phyloP scores from a whole-genome alignment of 2,797 vertebrate genomes.

The Semaprochilodus insignis region DNA sequence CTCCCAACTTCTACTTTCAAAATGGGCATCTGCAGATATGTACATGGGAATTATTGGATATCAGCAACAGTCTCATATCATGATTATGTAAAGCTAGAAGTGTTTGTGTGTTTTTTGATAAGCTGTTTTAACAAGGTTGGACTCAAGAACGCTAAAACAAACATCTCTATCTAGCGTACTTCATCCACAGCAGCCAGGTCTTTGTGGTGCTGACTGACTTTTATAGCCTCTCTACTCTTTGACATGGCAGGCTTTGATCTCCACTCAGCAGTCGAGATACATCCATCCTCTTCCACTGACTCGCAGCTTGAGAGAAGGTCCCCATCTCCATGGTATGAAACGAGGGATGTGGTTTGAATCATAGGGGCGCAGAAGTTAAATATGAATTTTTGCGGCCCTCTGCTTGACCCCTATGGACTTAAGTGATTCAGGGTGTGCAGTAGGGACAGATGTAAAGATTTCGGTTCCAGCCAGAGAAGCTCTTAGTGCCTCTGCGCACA shows the following conservation, averaged over 20 bases:
- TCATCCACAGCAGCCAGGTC: constrained; percentile 26
- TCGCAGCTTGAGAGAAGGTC: constrained; percentile 10
- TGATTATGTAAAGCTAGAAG: too few relatives aligned
- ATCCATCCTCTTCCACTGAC: constrained; percentile 47
- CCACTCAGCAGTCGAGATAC: constrained; percentile 43
- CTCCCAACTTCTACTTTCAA: too few relatives aligned
- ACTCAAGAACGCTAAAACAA: constrained; percentile 16
- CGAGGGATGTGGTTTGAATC: constrained; percentile 53
- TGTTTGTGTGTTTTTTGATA: neutral
- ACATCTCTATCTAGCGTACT: constrained; percentile 44
- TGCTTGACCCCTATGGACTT: constrained; percentile 49
- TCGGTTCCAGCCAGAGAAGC: constrained; percentile 51
- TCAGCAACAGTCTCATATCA: too few relatives aligned
- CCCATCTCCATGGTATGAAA: constrained; percentile 28
- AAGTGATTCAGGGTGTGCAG: constrained; percentile 57
- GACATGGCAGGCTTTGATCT: constrained; percentile 59
- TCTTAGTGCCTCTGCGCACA: constrained; percentile 49
- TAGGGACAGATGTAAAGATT: constrained; percentile 47
- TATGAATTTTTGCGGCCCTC: constrained; percentile 53
- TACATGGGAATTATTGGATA: too few relatives aligned
- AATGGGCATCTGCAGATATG: too few relatives aligned
- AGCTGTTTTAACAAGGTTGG: neutral
- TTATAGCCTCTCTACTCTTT: constrained; percentile 40
- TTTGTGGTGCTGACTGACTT: constrained; percentile 40
- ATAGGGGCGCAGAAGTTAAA: constrained; percentile 51